A percentile compares a stretch with the other conserved stretches of the same genome.
These are phyloP conservation scores for Yoshiicerus persimilis DNA, from an alignment of 1,140 invertebrate species.

Conservation along the genomic window DNA sequence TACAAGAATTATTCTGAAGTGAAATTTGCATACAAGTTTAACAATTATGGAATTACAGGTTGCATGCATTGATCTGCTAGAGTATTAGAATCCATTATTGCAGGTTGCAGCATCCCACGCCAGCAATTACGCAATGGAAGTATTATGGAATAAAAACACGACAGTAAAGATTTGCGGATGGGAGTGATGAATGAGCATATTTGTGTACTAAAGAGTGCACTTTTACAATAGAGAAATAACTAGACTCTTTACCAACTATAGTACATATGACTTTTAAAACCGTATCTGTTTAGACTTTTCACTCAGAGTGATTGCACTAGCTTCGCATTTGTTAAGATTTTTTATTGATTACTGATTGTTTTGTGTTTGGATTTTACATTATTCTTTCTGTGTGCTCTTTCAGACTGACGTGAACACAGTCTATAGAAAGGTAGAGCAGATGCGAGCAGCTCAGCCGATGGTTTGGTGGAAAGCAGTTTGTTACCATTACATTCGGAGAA, in stretches of 20 bases:
- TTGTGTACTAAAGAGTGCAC: too few relatives aligned
- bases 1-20: too few relatives aligned
- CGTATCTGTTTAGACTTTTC: background rate
- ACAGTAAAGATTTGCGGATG: too few relatives aligned
- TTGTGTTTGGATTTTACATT: background rate
- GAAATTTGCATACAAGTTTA: too few relatives aligned
- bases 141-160: too few relatives aligned
- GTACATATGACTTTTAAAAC: background rate
- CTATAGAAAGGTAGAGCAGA: conserved; percentile 66
- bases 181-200: too few relatives aligned
- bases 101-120: too few relatives aligned
- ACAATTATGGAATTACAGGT: too few relatives aligned
- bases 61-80: too few relatives aligned
- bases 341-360: background rate
- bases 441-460: conserved; percentile 72
- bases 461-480: conserved; percentile 89
- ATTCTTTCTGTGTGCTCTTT: conserved; percentile 50
- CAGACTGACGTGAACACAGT: conserved; percentile 68
- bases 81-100: too few relatives aligned
- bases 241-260: background rate
- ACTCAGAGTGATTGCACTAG: background rate
- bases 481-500: conserved; percentile 80
- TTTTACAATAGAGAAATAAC: too few relatives aligned
- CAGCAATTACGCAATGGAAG: too few relatives aligned
- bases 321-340: background rate